Evolutionary conservation across 2,113 vertebrate genomes (phyloP).

Genomic region (Notiomystis cincta): DNA sequence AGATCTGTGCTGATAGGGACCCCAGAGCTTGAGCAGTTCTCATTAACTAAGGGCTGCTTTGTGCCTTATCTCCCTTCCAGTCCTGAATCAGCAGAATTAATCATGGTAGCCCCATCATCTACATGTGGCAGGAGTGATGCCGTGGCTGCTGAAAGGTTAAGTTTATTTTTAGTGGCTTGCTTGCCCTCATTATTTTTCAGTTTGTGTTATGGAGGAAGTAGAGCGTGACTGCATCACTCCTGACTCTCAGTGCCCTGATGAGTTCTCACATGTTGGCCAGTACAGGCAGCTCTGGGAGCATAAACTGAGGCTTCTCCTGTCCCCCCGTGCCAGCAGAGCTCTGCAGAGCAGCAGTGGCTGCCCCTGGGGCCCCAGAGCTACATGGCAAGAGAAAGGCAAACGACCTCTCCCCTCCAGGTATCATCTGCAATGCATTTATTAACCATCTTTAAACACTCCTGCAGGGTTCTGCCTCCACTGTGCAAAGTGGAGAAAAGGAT

Average conservation of each 20-base stretch:
- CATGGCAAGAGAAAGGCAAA: background rate
- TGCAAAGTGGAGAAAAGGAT: background rate
- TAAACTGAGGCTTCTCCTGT: background rate
- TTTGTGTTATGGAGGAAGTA: conserved; percentile 54
- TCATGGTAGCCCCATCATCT: background rate
- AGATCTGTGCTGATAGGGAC: background rate
- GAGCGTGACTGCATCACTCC: conserved; percentile 53
- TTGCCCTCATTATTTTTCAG: conserved; percentile 55
- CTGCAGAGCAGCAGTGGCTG: background rate
- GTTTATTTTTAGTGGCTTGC: conserved; percentile 62
- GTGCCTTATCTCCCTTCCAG: background rate
- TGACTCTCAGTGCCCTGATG: conserved; percentile 27
- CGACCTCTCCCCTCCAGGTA: background rate
- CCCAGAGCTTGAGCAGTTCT: background rate
- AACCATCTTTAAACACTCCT: conserved; percentile 1
- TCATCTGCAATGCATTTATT: background rate
- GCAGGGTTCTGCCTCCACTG: background rate
- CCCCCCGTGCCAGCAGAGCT: conserved; percentile 11
- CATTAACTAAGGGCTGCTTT: background rate
- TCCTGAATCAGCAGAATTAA: conserved; percentile 57
- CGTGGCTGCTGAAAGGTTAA: conserved; percentile 54
- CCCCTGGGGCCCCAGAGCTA: background rate
- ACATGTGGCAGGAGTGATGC: background rate
- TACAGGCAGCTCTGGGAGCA: background rate
- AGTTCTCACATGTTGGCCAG: background rate